Evolutionary conservation across 2,888 invertebrate genomes (phyloP).

Genomic region (Morinoia aosen): DNA sequence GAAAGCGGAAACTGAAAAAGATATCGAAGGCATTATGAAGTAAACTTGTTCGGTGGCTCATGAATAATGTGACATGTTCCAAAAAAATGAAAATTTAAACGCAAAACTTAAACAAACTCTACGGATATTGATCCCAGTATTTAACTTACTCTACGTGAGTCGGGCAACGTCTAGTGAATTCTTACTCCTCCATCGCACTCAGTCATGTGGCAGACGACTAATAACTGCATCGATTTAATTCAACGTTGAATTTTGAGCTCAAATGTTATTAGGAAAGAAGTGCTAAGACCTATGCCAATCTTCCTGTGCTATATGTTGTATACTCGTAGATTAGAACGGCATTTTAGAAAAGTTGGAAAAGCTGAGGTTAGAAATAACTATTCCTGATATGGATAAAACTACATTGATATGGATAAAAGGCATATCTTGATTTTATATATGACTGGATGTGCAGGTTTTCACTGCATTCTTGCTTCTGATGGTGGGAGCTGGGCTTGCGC

Average conservation of each 20-base stretch:
- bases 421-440: background rate
- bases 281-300: background rate
- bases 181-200: background rate
- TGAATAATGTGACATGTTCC: too few species aligned
- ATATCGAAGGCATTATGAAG: too few species aligned
- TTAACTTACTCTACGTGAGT: background rate
- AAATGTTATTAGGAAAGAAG: background rate
- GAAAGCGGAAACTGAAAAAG: too few species aligned
- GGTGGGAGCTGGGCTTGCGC: constrained; percentile 43
- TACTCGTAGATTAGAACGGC: too few species aligned
- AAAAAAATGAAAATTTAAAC: background rate
- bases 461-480: constrained; percentile 55
- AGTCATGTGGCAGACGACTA: background rate
- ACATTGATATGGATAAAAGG: too few species aligned
- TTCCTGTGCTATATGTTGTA: background rate
- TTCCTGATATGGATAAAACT: too few species aligned
- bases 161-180: background rate
- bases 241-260: background rate
- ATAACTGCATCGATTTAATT: background rate
- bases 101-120: background rate
- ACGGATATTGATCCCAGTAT: background rate
- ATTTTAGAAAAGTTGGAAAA: background rate
- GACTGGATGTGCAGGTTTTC: constrained; percentile 43
- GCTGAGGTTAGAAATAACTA: background rate
- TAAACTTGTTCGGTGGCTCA: too few species aligned